These are phyloP conservation scores for Hydraecia micacea DNA, from an alignment of 2,888 invertebrate genomes.

Conservation along the genomic window DNA sequence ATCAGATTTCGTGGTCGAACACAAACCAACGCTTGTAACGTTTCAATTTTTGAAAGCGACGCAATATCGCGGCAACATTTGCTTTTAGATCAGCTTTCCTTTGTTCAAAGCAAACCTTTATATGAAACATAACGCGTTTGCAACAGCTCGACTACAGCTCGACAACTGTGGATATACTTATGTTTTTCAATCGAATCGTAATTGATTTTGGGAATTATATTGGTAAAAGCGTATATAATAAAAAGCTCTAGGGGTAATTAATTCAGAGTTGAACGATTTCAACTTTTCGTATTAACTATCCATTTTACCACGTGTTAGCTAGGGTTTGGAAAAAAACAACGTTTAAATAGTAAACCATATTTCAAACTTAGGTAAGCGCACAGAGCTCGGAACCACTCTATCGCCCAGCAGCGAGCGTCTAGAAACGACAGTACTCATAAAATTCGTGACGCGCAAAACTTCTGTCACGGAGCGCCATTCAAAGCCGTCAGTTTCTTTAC, in stretches of 20 bases:
- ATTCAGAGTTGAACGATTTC: background rate
- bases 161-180: conserved; percentile 17
- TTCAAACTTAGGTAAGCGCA: background rate
- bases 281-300: background rate
- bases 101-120: conserved; percentile 77
- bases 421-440: background rate
- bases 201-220: conserved; percentile 39
- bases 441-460: too few species aligned
- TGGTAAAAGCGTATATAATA: background rate
- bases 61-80: conserved; percentile 69
- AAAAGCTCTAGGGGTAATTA: background rate
- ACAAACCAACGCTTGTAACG: conserved; percentile 60
- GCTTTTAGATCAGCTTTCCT: conserved; percentile 77
- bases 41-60: conserved; percentile 70
- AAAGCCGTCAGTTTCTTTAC: too few species aligned
- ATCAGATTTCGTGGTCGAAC: conserved; percentile 49
- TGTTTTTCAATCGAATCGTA: conserved; percentile 29
- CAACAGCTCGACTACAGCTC: conserved; percentile 38
- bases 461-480: too few species aligned
- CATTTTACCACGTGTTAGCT: background rate
- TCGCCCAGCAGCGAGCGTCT: background rate
- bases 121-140: conserved; percentile 73
- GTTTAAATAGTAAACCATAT: too few species aligned
- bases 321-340: background rate
- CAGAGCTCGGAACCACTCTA: background rate